These are phyloP conservation scores for Scophthalmus maximus DNA, from an alignment of 2,113 vertebrate genomes.

Conservation along the genomic window DNA sequence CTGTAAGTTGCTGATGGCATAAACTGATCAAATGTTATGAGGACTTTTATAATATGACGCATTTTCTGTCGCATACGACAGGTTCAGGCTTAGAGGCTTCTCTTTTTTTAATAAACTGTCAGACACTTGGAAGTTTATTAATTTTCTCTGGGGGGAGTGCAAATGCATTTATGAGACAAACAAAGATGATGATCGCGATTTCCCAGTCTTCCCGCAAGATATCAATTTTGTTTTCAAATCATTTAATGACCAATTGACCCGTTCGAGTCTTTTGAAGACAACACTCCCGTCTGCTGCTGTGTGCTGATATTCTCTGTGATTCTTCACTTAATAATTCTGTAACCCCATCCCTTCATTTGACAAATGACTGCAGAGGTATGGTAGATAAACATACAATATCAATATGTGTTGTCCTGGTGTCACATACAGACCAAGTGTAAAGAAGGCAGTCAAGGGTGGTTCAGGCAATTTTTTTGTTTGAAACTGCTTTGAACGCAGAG, in stretches of 20 bases:
- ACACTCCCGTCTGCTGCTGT: not conserved
- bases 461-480: conserved; percentile 52
- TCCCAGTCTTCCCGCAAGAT: conserved; percentile 21
- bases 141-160: conserved; percentile 19
- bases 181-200: conserved; percentile 29
- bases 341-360: conserved; percentile 30
- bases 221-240: conserved; percentile 35
- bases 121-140: conserved; percentile 17
- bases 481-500: conserved; percentile 55
- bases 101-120: conserved; percentile 21
- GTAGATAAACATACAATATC: conserved; percentile 21
- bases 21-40: too few species aligned
- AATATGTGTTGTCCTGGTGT: conserved; percentile 31
- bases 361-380: conserved; percentile 29
- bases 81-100: too few species aligned
- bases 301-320: conserved; percentile 17
- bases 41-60: too few species aligned
- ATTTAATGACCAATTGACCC: conserved; percentile 36
- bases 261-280: conserved; percentile 12
- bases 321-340: conserved; percentile 30
- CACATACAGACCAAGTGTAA: conserved; percentile 31
- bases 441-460: conserved; percentile 40
- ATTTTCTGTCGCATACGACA: too few species aligned
- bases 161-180: not conserved
- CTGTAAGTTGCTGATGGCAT: too few species aligned